phyloP scores from a whole-genome alignment of 53 echinoderm and acorn worm genomes.

The Paelopatides confundens region DNA sequence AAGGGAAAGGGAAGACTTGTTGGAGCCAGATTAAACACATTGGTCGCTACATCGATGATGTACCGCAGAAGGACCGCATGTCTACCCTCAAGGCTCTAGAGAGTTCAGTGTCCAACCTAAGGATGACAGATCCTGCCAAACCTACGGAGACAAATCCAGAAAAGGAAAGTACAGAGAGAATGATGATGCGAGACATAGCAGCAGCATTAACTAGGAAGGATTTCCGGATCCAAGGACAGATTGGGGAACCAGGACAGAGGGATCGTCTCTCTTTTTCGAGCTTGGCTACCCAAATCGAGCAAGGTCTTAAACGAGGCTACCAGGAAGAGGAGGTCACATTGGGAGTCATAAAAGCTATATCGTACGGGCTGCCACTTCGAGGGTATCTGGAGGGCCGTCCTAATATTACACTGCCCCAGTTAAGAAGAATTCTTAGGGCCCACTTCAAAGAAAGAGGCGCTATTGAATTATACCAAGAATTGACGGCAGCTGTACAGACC shows the following conservation, averaged over 20 bases:
- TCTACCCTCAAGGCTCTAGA: background rate
- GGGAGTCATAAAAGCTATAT: conserved; percentile 51
- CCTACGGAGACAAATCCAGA: too few species aligned
- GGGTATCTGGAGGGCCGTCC: conserved; percentile 54
- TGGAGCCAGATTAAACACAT: conserved; percentile 1
- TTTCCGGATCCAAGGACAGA: conserved; percentile 63
- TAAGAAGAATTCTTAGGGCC: conserved; percentile 37
- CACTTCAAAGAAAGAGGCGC: conserved; percentile 51
- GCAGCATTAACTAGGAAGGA: conserved; percentile 42
- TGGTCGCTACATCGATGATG: background rate
- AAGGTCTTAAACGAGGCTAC: conserved; percentile 37
- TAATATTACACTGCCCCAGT: conserved; percentile 22
- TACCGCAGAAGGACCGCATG: background rate
- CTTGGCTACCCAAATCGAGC: conserved; percentile 50
- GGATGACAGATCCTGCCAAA: background rate
- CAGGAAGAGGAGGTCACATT: conserved; percentile 38
- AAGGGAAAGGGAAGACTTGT: background rate
- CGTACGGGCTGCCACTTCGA: conserved; percentile 26
- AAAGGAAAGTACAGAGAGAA: background rate
- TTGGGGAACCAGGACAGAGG: conserved; percentile 64
- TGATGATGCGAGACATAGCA: background rate
- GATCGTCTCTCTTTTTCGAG: conserved; percentile 51
- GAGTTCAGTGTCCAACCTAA: background rate
- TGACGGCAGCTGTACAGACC: conserved; percentile 45
- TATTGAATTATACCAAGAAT: conserved; percentile 49